phyloP scores from a whole-genome alignment of 2,113 vertebrate genomes.

The Hymenochirus boettgeri region DNA sequence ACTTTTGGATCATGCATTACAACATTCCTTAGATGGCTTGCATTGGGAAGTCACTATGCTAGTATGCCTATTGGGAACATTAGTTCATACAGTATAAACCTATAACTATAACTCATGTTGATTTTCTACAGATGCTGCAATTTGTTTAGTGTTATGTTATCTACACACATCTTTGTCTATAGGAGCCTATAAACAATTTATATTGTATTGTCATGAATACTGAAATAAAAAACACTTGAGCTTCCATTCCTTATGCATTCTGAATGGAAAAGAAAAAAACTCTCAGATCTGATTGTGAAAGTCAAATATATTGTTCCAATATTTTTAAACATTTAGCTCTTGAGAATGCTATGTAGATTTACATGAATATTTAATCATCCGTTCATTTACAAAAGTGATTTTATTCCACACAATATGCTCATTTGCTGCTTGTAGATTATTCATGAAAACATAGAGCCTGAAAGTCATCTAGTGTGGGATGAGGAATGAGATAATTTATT shows the following conservation, averaged over 20 bases:
- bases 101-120: no score
- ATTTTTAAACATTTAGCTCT: constrained; percentile 34
- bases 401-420: constrained; percentile 36
- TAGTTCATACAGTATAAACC: no score
- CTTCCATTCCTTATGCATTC: not conserved
- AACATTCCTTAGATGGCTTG: no score
- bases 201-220: not conserved
- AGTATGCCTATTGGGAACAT: no score
- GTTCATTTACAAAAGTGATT: constrained; percentile 37
- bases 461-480: constrained; percentile 15
- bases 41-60: no score
- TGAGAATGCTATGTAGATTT: constrained; percentile 36
- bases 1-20: no score
- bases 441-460: constrained; percentile 34
- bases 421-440: constrained; percentile 32
- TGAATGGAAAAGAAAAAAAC: not conserved
- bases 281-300: not conserved
- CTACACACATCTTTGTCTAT: no score
- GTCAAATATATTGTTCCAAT: constrained; percentile 32
- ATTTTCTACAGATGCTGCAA: no score
- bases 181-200: not conserved
- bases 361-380: constrained; percentile 39
- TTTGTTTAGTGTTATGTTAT: no score
- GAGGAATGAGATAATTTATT: not conserved
- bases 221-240: not conserved